These are phyloP conservation scores for Atethmia centrago DNA, from an alignment of 2,888 invertebrate species.

Conservation along the genomic window DNA sequence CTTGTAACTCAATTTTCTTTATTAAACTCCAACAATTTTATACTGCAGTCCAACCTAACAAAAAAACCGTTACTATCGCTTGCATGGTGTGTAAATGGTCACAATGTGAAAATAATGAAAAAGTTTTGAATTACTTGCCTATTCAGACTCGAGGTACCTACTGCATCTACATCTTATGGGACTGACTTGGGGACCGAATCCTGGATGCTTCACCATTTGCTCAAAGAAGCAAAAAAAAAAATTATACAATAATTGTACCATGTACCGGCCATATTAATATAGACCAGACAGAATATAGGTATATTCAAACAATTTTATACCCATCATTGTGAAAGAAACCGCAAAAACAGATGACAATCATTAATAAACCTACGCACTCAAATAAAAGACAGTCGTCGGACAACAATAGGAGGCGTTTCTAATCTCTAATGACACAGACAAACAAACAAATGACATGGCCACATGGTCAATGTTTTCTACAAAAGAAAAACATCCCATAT, in stretches of 20 bases:
- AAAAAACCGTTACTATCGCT: no score
- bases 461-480: conserved; percentile 23
- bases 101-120: not conserved
- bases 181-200: no score
- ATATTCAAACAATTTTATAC: conserved; percentile 17
- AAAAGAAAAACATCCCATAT: conserved; percentile 9
- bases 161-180: not conserved
- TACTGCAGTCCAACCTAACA: not conserved
- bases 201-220: not conserved
- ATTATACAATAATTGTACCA: not conserved
- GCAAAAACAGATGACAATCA: conserved; percentile 21
- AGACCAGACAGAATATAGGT: not conserved
- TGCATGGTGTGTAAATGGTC: not conserved
- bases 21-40: not conserved
- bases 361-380: conserved; percentile 44
- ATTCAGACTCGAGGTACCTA: not conserved
- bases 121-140: not conserved
- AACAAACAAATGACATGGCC: conserved; percentile 37
- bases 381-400: conserved; percentile 45
- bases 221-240: not conserved
- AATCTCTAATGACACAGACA: conserved; percentile 40
- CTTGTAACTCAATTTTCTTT: no score
- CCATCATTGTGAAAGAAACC: not conserved
- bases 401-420: conserved; percentile 48
- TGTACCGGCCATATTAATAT: not conserved